Base-by-base conservation (phyloP, 2,113 vertebrate species). In the Chrysemys picta region DNA sequence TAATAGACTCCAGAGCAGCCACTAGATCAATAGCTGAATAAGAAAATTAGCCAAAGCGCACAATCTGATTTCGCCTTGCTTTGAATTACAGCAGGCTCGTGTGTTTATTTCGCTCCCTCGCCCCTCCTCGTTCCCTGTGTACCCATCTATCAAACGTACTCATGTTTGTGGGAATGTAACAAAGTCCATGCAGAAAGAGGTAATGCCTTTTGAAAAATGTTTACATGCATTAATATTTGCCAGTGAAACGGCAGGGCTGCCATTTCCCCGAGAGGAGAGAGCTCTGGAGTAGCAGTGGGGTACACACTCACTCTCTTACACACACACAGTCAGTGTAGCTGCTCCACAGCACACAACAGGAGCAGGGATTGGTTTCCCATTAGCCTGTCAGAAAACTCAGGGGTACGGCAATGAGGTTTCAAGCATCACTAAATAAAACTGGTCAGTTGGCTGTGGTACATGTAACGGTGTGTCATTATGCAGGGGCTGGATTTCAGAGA, bases 1-100 rank as follows among this genome's bases (percentile, higher is more conserved):
- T 98, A 98, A 98, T 98, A 98, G 98, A 98, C 98, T 98, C 97
- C 88, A 95, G 97, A 98, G 97, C 97, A 98, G 97, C 97, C 97
- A 96, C 87, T 85, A 95, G 98, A 98, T 98, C 98, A 90, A 98
- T 98, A 95, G 92, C 92, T 95, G 95, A 65, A 97, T 97, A 97
- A 97, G 98, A 98, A 98, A 98, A 98, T 98, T 98, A 98, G 98
- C 98, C 97, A 97, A 97, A 98, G 98, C 97, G 93, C 96, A 97
- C 96, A 97, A 97, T 97, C 95, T 97, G 97, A 97, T 97, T 98
- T 97, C 89, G 97, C 92, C 97, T 98, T 89, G 89, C 97, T 98
- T 96, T 98, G 97, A 97, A 97, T 98, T 97, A 97, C 97, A 97
- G 96, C 97, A 95, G 94, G 94, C 94, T 96, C 95, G 94, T 88